Evolutionary conservation across 2,113 vertebrate genomes (phyloP).

Genomic region (Hypomesus transpacificus): DNA sequence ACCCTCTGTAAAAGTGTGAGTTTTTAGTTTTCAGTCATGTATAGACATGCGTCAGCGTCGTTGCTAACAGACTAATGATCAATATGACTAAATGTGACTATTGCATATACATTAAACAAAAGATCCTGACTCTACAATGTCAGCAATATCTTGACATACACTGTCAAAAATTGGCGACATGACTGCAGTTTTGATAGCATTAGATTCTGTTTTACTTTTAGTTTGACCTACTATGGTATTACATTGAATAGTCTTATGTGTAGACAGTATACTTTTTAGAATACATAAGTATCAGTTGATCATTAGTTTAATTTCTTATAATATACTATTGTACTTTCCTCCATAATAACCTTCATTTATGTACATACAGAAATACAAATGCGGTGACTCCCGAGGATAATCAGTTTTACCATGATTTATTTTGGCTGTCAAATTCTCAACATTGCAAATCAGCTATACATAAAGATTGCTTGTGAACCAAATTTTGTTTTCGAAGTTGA

Average conservation of each 20-base stretch:
- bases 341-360: not conserved
- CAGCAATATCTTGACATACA: slow-evolving; percentile 5
- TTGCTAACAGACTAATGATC: slow-evolving; percentile 43
- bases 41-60: too few species aligned
- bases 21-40: slow-evolving; percentile 44
- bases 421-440: slow-evolving; percentile 36
- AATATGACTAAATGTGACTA: slow-evolving; percentile 26
- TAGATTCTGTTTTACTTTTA: too few species aligned
- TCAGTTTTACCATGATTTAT: slow-evolving; percentile 36
- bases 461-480: slow-evolving; percentile 41
- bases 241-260: too few species aligned
- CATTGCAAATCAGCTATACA: slow-evolving; percentile 39
- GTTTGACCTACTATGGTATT: too few species aligned
- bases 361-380: not conserved
- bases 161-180: not conserved
- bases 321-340: not conserved
- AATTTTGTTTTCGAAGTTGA: slow-evolving; percentile 43
- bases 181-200: too few species aligned
- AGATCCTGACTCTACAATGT: slow-evolving; percentile 16
- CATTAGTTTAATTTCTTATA: not conserved
- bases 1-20: slow-evolving; percentile 8
- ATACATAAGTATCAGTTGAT: not conserved
- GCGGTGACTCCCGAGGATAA: slow-evolving; percentile 14
- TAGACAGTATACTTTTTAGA: not conserved
- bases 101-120: slow-evolving; percentile 11